A percentile compares a stretch with the other conserved stretches of the same genome.
These are phyloP conservation scores for Xanthorhoe designata DNA, from an alignment of 2,888 invertebrate genomes.

Conservation along the genomic window DNA sequence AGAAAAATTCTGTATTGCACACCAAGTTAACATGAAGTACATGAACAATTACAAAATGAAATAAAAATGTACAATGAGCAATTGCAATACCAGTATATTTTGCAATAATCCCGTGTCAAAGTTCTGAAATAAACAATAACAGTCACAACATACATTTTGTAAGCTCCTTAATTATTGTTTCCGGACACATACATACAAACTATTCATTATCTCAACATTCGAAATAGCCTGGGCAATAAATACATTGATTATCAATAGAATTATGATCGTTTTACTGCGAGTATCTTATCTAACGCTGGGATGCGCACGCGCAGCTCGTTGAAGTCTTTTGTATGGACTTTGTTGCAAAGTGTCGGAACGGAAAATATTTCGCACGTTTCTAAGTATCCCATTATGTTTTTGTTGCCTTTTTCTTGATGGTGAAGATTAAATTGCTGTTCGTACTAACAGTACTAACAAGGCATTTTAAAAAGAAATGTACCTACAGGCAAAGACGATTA, in stretches of 20 bases:
- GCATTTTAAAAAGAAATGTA: no score
- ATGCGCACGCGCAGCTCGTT: constrained; percentile 60
- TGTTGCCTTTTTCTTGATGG: not conserved
- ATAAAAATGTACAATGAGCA: no score
- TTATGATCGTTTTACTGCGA: constrained; percentile 31
- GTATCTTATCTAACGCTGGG: constrained; percentile 19
- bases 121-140: not conserved
- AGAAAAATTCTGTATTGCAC: no score
- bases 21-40: no score
- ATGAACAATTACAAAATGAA: no score
- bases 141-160: constrained; percentile 5
- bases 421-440: not conserved
- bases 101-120: not conserved
- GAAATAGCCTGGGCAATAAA: constrained; percentile 26
- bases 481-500: no score
- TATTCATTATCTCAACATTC: constrained; percentile 23
- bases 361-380: constrained; percentile 31
- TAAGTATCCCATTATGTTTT: not conserved
- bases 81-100: no score
- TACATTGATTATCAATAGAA: constrained; percentile 30
- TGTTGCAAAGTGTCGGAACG: constrained; percentile 21
- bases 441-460: no score
- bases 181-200: constrained; percentile 12
- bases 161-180: constrained; percentile 9
- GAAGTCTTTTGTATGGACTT: constrained; percentile 62